Evolutionary conservation across 2,797 vertebrate species (phyloP), one percentile per base, ranked within the genome.

Genomic region (Heliangelus exortis): DNA sequence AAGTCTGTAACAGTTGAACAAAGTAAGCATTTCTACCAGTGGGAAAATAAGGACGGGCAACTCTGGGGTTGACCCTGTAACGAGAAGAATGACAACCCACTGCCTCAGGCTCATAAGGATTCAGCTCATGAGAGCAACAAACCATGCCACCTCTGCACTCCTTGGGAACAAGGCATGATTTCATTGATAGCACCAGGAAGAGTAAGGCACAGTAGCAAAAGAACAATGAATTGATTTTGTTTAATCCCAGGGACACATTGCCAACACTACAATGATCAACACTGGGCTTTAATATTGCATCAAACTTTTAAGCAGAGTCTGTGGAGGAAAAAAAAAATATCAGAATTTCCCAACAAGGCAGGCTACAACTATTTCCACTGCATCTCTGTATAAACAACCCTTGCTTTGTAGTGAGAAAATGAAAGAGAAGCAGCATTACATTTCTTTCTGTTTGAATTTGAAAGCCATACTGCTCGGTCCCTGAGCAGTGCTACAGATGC

Each of bases 11-110:
- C 54, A 91, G 77, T 9, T 54, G 65, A 93, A 93, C 89, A 91
- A 92, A 97, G 87, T 71, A 90, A 90, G 92, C 76, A 23, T 88
- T 96, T 97, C 91, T 74, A 87, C 92, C 61, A 83, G 95, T 96
- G 96, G 92, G 96, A 96, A 97, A 97, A 89, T 82, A 92, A 94
- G 87, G 12, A 1, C 1, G 0, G 57, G 83, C 72, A 89, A 45
- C 79, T 90, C 92, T 83, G 77, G 5, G 2, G 65, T 87, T 96
- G 95, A 93, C 85, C 67, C 77, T 66, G 71, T 83, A 87, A 62
- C 1, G 8, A 74, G 83, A 95, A 62, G 93, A 96, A 84, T 77
- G 92, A 74, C 83, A 91, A 90, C 88, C 73, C 5, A 2, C 77
- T 33, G 85, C 13, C 10, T 54, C 63, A 66, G 69, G 66, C 91